Base-by-base conservation (phyloP, 2,113 vertebrate genomes). In the Herpailurus yagouaroundi region DNA sequence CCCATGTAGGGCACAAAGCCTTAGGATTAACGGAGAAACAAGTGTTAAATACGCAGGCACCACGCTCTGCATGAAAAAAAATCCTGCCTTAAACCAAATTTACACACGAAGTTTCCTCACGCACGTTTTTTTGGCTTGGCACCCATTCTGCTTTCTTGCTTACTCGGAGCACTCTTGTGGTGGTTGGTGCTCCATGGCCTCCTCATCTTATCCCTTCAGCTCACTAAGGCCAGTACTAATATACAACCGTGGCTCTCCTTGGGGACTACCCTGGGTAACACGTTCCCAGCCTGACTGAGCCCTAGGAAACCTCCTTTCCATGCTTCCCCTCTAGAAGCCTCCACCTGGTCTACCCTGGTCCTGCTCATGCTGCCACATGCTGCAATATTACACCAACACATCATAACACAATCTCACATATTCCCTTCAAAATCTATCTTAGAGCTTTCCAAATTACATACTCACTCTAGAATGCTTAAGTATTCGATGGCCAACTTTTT, bases 1-100 rank as follows among this genome's bases (percentile, higher is more conserved):
- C 38, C 18, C 31, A 55, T 0, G 0, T 9, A 8, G 21, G 38
- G 23, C 14, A 2, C 68, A 55, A 38, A 69, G 25, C 27, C 4
- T 86, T 69, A 38, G 68, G 82, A 85, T 52, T 33, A 89, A 73
- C 31, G 15, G 25, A 25, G 16, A 4, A 31, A 57, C 4, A 0
- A 18, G 1, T 31, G n/a, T 50, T 66, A 77, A 93, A 52, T 57
- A 89, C 63, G 57, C 33, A 92, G 27, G 21, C 33, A 74, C 25
- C n/a, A 68, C 0, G 5, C 5, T 64, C 83, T 48, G 14, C 6
- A 31, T 19, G 7, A 45, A 91, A 85, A 38, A 48, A 91, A 68
- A 60, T 23, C 11, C 36, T 66, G 27, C 3, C 27, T 87, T 48
- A 29, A 19, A 55, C 41, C 29, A 27, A 55, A 66, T 81, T 29